These are phyloP conservation scores for Dipus sagitta DNA, from an alignment of 2,797 vertebrate genomes.

Conservation along the genomic window DNA sequence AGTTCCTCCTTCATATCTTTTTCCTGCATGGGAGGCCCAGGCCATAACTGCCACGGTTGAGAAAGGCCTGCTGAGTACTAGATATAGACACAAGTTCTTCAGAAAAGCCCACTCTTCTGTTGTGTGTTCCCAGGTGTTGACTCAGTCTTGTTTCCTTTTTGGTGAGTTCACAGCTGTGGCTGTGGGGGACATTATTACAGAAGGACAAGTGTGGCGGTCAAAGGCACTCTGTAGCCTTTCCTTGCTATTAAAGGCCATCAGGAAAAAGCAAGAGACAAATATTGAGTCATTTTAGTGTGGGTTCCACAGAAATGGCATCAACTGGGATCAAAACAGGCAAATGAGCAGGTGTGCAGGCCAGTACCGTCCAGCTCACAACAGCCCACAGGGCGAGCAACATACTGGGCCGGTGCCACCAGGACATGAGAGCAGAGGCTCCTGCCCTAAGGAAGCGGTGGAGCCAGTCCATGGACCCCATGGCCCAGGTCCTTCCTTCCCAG, in stretches of 20 bases:
- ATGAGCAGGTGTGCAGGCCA: neutral
- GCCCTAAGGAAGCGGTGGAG: neutral
- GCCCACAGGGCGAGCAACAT: neutral
- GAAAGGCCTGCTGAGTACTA: neutral
- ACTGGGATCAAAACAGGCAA: neutral
- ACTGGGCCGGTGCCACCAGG: neutral
- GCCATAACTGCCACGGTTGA: neutral
- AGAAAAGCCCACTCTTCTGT: neutral
- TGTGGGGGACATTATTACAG: neutral
- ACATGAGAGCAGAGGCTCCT: accelerated
- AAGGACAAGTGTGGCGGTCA: neutral
- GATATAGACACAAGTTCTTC: neutral
- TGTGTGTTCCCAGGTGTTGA: neutral
- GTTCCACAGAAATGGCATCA: neutral
- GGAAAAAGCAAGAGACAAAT: neutral
- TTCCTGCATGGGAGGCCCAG: neutral
- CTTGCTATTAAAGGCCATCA: neutral
- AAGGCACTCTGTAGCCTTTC: neutral
- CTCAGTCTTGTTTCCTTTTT: neutral
- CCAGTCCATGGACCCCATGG: no score
- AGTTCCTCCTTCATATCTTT: neutral
- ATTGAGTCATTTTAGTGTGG: neutral
- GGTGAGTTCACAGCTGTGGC: neutral
- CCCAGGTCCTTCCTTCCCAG: neutral
- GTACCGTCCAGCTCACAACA: no score